Base-by-base conservation (phyloP, 2,797 vertebrate genomes). In the Takifugu rubripes region DNA sequence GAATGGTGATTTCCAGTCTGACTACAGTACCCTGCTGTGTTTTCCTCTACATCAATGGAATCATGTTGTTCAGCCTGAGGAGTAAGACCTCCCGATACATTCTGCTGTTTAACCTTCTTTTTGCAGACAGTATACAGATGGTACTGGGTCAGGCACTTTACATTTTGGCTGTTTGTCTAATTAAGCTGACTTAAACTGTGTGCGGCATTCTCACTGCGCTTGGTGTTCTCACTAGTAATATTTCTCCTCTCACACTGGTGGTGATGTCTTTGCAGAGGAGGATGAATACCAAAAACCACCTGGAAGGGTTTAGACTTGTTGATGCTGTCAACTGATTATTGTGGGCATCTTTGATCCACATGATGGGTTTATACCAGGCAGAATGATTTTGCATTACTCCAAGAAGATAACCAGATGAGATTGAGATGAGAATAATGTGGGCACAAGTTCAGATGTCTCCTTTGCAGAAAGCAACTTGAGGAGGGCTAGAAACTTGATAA, bases 71-170 rank as follows among this genome's bases (percentile, higher is more conserved):
- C 29, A 68, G 52, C 8, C 25, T 81, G 8, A 75, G 72, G 56
- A 88, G 78, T 49, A 87, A 89, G 54, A 82, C 74, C 0, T 71
- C 79, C 0, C 83, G 84, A 5, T 89, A 86, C 29, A 59, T 87
- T 46, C 66, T 80, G 6, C 57, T 74, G 31, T 72, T 43, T 27
- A 72, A 70, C 50, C 71, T 80, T n/a, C 74, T 87, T 1, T 74
- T 84, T 57, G 50, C 61, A 50, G 84, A 89, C 42, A 82, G 83
- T 1, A 17, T 74, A 0, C 76, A 75, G 27, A 16, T 88, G 49
- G 17, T 25, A 1, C 1, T 61, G 5, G 56, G 75, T 0, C 71
- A 72, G 29, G 0, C 78, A 1, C 1, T 83, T 6, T 82, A 61
- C 44, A 9, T 79, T 0, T 3, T 85, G 1, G 21, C 64, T 24